Evolutionary conservation across 2,888 invertebrate genomes (phyloP), one percentile per base, ranked within the genome.

Genomic region (Koerneria pararmatus): DNA sequence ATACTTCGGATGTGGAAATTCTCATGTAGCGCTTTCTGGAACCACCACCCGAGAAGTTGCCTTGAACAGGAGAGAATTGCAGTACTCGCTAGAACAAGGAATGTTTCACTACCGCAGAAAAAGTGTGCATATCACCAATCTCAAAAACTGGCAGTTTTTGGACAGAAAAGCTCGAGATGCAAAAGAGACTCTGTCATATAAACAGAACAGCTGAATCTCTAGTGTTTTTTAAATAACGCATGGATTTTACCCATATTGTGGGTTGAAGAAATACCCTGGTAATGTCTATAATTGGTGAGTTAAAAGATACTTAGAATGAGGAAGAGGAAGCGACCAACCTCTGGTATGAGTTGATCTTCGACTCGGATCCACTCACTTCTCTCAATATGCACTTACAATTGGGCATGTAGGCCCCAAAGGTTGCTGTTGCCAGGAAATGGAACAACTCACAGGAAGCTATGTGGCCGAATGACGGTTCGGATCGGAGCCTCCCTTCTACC

Each of bases 391-490:
- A 64, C 22, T 53, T 37, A 56, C 69, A 67, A 51, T 70, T 66
- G 29, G 74, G 74, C 15, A 79, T 65, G 62, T 73, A 77, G 1
- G 71, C 70, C 66, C 91, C 91, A 80, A 89, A 88, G 4, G 91
- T 91, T 27, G 91, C 90, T 68, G 88, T 87, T 48, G 91, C 88
- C 74, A 91, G 87, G 83, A 91, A 91, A 80, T 89, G 87, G 85
- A 91, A 87, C 65, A 91, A 85, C 82, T 91, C 90, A 57, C 88
- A 87, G 83, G 90, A 90, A 27, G 90, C 88, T 24, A 90, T 88
- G 77, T 89, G 87, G 24, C 90, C 90, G 66, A 76, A 76, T 0
- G 72, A 74, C 2, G 76, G 70, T 49, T 73, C 74, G n/a, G 63
- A 65, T 29, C 68, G 58, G 8, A 70, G 48, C 11, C 58, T 56